Conservation (phyloP, 2,888 invertebrate genomes). For the Eulithis testata region DNA sequence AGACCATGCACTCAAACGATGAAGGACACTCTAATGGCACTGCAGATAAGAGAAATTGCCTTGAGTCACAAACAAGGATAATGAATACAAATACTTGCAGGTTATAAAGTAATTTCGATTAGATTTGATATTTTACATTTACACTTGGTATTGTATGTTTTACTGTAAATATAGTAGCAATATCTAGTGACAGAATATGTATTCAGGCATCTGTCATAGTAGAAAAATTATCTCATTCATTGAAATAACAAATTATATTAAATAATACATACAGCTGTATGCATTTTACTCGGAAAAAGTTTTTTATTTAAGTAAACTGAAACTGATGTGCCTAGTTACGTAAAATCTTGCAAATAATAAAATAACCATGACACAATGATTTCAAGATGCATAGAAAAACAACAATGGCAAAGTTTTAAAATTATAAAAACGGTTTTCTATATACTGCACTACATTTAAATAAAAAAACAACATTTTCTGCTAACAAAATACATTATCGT, state of each 20-base stretch:
- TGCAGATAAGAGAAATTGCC: slow-evolving; percentile 3
- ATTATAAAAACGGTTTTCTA: not conserved
- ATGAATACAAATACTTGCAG: not conserved
- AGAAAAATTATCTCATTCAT: not conserved
- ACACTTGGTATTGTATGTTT: too few species aligned
- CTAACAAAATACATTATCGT: slow-evolving; percentile 32
- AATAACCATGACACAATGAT: slow-evolving; percentile 10
- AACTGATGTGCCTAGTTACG: not conserved
- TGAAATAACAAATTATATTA: not conserved
- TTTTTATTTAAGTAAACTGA: not conserved
- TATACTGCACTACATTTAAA: not conserved
- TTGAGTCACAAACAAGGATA: not conserved
- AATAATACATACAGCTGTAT: not conserved
- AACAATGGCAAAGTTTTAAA: not conserved
- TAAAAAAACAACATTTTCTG: slow-evolving; percentile 19
- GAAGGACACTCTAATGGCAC: not conserved
- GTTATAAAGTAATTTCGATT: too few species aligned
- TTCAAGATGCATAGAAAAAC: not conserved
- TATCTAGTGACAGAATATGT: not conserved
- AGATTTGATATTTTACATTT: too few species aligned
- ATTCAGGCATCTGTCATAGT: not conserved
- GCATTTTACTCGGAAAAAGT: not conserved
- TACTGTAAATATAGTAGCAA: not conserved
- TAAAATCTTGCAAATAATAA: slow-evolving; percentile 8
- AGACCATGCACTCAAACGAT: slow-evolving; percentile 1